Percentiles rank a stretch among this genome's conserved stretches.
These are phyloP conservation scores for Seriola rivoliana DNA, from an alignment of 2,113 vertebrate genomes.

Conservation along the genomic window DNA sequence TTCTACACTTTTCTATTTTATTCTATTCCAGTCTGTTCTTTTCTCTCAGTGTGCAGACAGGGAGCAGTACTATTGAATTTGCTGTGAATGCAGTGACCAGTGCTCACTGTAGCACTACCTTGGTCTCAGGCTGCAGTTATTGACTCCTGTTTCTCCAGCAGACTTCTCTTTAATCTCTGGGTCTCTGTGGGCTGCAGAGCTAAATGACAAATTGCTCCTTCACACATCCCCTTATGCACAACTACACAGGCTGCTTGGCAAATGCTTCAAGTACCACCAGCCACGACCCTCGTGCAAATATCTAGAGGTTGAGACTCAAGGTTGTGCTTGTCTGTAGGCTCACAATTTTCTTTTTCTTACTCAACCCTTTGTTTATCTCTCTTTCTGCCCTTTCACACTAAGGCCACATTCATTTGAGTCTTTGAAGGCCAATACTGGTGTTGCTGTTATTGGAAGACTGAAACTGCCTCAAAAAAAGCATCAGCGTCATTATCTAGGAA, in stretches of 20 bases:
- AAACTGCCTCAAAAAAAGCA: background rate
- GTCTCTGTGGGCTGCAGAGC: slow-evolving; percentile 64
- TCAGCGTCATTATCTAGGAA: background rate
- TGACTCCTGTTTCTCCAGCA: slow-evolving; percentile 59
- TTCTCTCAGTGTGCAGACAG: slow-evolving; percentile 3
- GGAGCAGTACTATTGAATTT: slow-evolving; percentile 13
- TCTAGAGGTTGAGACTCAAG: background rate
- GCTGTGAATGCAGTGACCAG: slow-evolving; percentile 35
- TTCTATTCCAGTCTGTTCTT: background rate
- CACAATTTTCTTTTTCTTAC: background rate
- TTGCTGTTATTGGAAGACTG: background rate
- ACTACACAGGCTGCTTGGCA: slow-evolving; percentile 40
- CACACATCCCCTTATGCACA: slow-evolving; percentile 57
- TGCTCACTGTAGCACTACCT: slow-evolving; percentile 57
- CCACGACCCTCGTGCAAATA: slow-evolving; percentile 27
- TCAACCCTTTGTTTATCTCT: slow-evolving; percentile 8
- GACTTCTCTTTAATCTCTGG: slow-evolving; percentile 54
- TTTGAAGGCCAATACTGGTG: slow-evolving; percentile 6
- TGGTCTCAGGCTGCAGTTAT: slow-evolving; percentile 55
- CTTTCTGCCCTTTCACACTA: background rate
- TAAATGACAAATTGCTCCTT: slow-evolving; percentile 74
- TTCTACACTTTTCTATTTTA: background rate
- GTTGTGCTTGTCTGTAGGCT: background rate
- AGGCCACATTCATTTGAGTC: background rate
- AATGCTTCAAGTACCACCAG: slow-evolving; percentile 8